Conservation (phyloP, 2,888 invertebrate species). For the Metallyticus violacea region DNA sequence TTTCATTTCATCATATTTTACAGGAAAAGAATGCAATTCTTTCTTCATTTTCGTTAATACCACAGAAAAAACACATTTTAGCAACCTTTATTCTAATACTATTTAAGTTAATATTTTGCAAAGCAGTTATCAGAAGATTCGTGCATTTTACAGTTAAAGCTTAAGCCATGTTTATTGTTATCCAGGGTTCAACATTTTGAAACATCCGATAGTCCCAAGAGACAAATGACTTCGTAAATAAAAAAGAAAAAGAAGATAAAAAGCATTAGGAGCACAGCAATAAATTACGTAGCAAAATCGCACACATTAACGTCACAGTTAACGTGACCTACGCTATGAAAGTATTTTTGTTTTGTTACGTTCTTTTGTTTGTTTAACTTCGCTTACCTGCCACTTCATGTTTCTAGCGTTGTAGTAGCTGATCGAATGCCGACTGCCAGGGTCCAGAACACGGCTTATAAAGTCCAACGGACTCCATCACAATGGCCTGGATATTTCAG, state of each 20-base stretch:
- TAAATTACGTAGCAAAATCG: background rate
- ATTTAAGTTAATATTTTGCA: too few relatives aligned
- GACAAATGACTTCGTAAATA: background rate
- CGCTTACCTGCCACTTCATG: constrained; percentile 21
- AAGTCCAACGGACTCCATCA: background rate
- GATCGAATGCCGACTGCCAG: constrained; percentile 3
- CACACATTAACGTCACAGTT: background rate
- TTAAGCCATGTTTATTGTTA: too few relatives aligned
- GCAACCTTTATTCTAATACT: too few relatives aligned
- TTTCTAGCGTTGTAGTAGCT: constrained; percentile 12
- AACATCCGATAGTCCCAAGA: background rate
- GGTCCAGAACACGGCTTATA: background rate
- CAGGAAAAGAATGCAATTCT: too few relatives aligned
- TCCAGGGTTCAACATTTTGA: background rate
- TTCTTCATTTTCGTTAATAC: too few relatives aligned
- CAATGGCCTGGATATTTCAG: constrained; percentile 20
- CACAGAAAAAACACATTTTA: too few relatives aligned
- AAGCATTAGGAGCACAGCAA: background rate
- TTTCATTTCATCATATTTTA: too few relatives aligned
- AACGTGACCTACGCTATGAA: background rate
- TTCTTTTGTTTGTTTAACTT: background rate
- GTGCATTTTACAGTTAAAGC: too few relatives aligned
- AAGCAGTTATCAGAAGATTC: too few relatives aligned
- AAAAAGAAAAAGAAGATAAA: background rate
- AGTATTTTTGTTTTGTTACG: background rate